Evolutionary conservation across 2,113 vertebrate species (phyloP), one percentile per base, ranked within the genome.

Genomic region (Ahaetulla prasina): DNA sequence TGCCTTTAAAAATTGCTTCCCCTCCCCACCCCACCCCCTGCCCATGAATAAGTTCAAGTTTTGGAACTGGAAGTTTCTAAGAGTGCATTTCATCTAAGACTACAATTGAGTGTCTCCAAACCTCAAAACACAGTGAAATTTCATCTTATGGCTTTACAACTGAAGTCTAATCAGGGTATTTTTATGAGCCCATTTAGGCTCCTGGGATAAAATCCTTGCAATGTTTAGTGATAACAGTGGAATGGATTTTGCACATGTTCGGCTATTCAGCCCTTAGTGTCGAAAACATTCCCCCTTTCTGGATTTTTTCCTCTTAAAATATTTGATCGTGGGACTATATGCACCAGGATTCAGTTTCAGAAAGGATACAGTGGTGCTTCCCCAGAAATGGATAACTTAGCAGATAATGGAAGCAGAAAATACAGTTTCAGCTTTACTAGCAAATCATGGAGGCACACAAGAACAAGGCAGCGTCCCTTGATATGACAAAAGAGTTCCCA

Each of bases 381-480:
- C 95, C 95, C 23, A 23, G 94, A 96, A 94, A 89, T 96, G 94
- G 95, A 39, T 20, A 22, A 9, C 96, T 96, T 96, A 95, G 93
- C 97, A 97, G 97, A 96, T 92, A 97, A 96, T 95, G 96, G 96
- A 92, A 53, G 97, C 94, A 94, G 96, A 97, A 97, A 93, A 92
- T 97, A 94, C 97, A 96, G 96, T 96, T 97, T 97, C 96, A 97
- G 95, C 97, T 97, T 97, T 97, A 96, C 97, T 96, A 97, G 95
- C 97, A 98, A 97, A 97, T 96, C 96, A 97, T 97, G 98, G 98
- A 97, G 97, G 97, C 97, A 97, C 97, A 97, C 96, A 96, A 96
- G 57, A 27, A 97, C 97, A 97, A 97, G 96, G 97, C 97, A 98
- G 94, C 93, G 96, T 95, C 96, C 96, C 96, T 97, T 74, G 84